A percentile compares a stretch with the other conserved stretches of the same genome.
Conservation (phyloP, 2,113 vertebrate genomes). For the Sardina pilchardus region DNA sequence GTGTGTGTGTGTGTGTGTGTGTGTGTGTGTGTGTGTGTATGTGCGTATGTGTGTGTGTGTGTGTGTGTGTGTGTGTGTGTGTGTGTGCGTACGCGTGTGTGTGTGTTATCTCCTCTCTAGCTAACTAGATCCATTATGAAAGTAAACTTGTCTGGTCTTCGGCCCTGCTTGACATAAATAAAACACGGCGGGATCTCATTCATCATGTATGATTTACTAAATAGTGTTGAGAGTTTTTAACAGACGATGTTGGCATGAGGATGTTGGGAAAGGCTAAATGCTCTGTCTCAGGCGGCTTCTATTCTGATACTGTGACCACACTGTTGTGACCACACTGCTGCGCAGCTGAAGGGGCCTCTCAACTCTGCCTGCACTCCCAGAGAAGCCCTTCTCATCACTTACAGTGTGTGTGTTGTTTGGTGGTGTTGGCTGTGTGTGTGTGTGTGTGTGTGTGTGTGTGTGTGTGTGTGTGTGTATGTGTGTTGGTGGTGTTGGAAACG, state of each 20-base stretch:
- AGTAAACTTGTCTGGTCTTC: slow-evolving; percentile 23
- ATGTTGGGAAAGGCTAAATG: neutral
- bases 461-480: neutral
- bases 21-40: neutral
- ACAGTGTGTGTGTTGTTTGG: neutral
- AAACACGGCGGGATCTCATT: slow-evolving; percentile 32
- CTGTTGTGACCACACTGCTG: neutral
- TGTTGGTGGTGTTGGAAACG: neutral
- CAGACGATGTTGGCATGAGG: neutral
- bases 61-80: neutral
- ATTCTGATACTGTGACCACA: slow-evolving; percentile 5
- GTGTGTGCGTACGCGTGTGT: neutral
- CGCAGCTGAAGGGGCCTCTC: neutral
- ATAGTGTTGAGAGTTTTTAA: neutral
- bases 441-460: neutral
- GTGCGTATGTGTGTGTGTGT: neutral
- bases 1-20: neutral
- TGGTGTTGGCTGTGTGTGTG: neutral
- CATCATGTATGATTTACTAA: slow-evolving; percentile 40
- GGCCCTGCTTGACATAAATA: slow-evolving; percentile 34
- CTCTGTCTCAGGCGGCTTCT: neutral
- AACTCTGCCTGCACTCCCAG: neutral
- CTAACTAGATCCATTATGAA: slow-evolving; percentile 44
- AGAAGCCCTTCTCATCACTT: neutral
- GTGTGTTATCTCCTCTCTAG: neutral